Conservation (phyloP, 2,797 vertebrate species). For the Babyrousa celebensis region DNA sequence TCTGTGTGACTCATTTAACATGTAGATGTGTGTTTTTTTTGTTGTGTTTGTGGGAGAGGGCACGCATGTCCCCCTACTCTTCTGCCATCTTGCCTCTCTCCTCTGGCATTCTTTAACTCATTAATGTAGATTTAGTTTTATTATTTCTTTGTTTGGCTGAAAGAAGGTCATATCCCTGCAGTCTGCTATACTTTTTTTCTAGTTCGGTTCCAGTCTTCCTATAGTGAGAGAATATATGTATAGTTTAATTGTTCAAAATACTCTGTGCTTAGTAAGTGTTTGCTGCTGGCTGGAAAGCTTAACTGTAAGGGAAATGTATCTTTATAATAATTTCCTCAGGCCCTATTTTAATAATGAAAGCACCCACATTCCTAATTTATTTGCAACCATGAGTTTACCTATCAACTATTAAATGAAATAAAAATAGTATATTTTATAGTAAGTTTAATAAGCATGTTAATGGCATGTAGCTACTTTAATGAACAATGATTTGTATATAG, state of each 20-base stretch:
- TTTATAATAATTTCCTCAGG: constrained; percentile 11
- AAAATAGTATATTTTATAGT: constrained; percentile 14
- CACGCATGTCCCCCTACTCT: no score
- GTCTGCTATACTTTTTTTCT: not conserved
- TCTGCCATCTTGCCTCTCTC: no score
- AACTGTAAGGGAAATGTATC: not conserved
- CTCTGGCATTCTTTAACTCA: constrained; percentile 4
- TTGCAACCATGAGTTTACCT: constrained; percentile 17
- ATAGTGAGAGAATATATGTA: not conserved
- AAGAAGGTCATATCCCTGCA: not conserved
- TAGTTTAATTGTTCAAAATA: constrained; percentile 39
- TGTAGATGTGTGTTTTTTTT: no score
- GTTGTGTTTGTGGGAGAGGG: no score
- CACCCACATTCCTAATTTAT: not conserved
- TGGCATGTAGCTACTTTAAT: not conserved
- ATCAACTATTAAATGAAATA: constrained; percentile 41
- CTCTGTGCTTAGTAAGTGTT: not conserved
- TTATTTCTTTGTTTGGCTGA: not conserved
- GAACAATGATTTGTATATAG: not conserved
- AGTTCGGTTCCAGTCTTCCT: not conserved
- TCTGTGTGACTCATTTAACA: no score
- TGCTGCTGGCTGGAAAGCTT: not conserved
- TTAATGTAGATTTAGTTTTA: not conserved
- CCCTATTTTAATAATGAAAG: constrained; percentile 12
- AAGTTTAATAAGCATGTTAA: not conserved